Evolutionary conservation across 2,888 invertebrate species (phyloP).

Genomic region (Bellardia pandia): DNA sequence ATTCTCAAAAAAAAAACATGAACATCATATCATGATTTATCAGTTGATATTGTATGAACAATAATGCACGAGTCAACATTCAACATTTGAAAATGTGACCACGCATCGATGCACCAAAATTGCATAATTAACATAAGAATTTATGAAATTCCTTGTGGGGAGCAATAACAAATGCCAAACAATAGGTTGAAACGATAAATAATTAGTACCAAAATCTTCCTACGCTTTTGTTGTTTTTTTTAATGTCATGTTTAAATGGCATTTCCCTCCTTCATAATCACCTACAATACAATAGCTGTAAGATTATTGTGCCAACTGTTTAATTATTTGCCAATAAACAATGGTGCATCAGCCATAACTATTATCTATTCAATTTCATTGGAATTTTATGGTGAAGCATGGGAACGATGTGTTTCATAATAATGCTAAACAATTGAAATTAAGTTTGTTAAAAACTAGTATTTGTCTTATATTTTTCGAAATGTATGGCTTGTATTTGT

Average conservation of each 20-base stretch:
- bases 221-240: background rate
- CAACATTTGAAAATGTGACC: slow-evolving; percentile 10
- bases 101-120: background rate
- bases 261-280: background rate
- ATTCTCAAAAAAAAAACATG: background rate
- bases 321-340: background rate
- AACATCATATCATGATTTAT: background rate
- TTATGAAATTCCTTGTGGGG: background rate
- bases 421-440: background rate
- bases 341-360: background rate
- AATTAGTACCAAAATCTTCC: background rate
- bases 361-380: background rate
- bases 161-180: background rate
- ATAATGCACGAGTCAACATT: slow-evolving; percentile 13
- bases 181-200: background rate
- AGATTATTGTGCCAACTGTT: background rate
- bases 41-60: background rate
- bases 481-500: background rate
- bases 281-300: background rate
- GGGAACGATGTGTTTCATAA: background rate
- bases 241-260: background rate
- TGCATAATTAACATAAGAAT: background rate
- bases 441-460: background rate
- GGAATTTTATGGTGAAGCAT: background rate
- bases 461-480: background rate